A percentile compares a stretch with the other conserved stretches of the same genome.
phyloP scores from a whole-genome alignment of 2,888 invertebrate genomes.

The Dascillus cervinus region DNA sequence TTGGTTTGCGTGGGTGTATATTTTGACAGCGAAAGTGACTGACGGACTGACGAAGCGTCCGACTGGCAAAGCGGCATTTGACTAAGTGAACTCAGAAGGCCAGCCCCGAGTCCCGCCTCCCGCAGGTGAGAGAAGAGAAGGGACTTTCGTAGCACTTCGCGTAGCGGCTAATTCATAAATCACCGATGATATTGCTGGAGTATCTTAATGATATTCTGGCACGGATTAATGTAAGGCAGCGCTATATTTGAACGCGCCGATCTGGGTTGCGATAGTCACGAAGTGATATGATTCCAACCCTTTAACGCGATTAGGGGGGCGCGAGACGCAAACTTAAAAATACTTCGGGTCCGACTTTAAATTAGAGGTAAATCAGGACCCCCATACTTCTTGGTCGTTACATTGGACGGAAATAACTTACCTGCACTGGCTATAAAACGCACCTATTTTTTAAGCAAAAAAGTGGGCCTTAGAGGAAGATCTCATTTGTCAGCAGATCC shows the following conservation, averaged over 20 bases:
- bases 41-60: slow-evolving; percentile 30
- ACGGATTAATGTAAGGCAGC: slow-evolving; percentile 21
- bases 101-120: slow-evolving; percentile 41
- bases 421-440: too few species aligned
- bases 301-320: too few species aligned
- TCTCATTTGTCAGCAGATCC: too few species aligned
- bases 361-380: too few species aligned
- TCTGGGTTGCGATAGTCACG: slow-evolving; percentile 16
- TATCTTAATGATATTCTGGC: slow-evolving; percentile 29
- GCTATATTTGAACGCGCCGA: slow-evolving; percentile 18
- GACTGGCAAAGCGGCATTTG: slow-evolving; percentile 38
- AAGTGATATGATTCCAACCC: slow-evolving; percentile 17
- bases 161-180: slow-evolving; percentile 37
- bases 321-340: too few species aligned
- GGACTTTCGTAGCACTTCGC: slow-evolving; percentile 38
- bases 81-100: slow-evolving; percentile 41
- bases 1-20: slow-evolving; percentile 23
- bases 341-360: too few species aligned
- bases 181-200: slow-evolving; percentile 33
- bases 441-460: too few species aligned
- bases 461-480: too few species aligned
- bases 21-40: slow-evolving; percentile 23
- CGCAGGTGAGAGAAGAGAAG: slow-evolving; percentile 37
- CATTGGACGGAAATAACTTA: too few species aligned
- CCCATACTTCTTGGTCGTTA: too few species aligned